Percentiles rank a stretch among this genome's conserved stretches.
Conservation (phyloP, 2,888 invertebrate species). For the Microchrysa polita region DNA sequence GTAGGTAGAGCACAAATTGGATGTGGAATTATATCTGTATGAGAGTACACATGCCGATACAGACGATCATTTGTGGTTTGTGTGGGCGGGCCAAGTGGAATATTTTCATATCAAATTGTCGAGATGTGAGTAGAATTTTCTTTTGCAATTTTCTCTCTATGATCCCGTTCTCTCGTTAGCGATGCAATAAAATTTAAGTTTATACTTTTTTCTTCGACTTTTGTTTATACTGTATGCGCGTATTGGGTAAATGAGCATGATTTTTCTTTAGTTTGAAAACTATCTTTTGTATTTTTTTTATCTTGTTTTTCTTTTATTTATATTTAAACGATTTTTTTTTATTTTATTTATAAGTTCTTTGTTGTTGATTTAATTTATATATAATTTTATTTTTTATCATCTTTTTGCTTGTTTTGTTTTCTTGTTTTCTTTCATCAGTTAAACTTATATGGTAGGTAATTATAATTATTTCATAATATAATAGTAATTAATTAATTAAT, state of each 20-base stretch:
- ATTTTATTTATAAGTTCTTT: slow-evolving; percentile 29
- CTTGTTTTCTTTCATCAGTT: slow-evolving; percentile 33
- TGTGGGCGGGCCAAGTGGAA: too few species aligned
- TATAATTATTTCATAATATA: slow-evolving; percentile 50
- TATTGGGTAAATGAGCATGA: slow-evolving; percentile 29
- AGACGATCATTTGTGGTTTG: too few species aligned
- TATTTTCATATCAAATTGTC: too few species aligned
- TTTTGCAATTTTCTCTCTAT: too few species aligned
- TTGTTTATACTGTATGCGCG: neutral
- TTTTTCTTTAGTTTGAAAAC: slow-evolving; percentile 16
- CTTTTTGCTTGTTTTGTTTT: slow-evolving; percentile 18
- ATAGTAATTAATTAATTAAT: slow-evolving; percentile 50
- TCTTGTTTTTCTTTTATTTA: slow-evolving; percentile 24
- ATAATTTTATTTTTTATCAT: slow-evolving; percentile 22
- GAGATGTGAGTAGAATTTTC: too few species aligned
- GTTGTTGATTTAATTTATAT: slow-evolving; percentile 26
- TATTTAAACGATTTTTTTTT: slow-evolving; percentile 14
- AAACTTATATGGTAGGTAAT: slow-evolving; percentile 49
- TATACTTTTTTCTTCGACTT: neutral
- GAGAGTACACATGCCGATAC: too few species aligned
- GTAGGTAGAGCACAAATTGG: neutral
- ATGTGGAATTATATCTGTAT: too few species aligned
- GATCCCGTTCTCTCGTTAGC: neutral
- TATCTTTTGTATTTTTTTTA: slow-evolving; percentile 28
- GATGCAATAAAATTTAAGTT: slow-evolving; percentile 16